Evolutionary conservation across 1,140 invertebrate species (phyloP).

Genomic region (Proales similis): DNA sequence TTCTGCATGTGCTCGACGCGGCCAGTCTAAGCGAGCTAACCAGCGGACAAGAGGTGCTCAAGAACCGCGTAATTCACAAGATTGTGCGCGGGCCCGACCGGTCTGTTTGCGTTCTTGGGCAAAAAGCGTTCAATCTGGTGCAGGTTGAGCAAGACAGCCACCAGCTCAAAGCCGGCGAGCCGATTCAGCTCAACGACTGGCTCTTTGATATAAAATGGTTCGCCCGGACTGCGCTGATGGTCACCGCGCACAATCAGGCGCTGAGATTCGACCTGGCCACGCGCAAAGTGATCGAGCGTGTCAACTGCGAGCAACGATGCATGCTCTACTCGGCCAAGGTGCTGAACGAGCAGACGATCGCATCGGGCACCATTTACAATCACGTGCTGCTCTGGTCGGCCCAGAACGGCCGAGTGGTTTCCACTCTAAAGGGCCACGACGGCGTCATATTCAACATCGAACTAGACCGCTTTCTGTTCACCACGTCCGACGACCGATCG

Average conservation of each 20-base stretch:
- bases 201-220: constrained; percentile 27
- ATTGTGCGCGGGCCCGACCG: not conserved
- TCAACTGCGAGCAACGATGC: constrained; percentile 25
- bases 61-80: constrained; percentile 31
- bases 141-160: not conserved
- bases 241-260: constrained; percentile 11
- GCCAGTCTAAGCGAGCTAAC: too few relatives aligned
- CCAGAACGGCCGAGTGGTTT: not conserved
- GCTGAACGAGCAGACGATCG: not conserved
- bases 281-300: not conserved
- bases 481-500: constrained; percentile 32
- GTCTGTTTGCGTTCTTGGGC: constrained; percentile 19
- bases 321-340: constrained; percentile 30
- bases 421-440: constrained; percentile 30
- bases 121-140: constrained; percentile 29
- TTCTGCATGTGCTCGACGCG: too few relatives aligned
- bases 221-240: too few relatives aligned
- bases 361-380: constrained; percentile 32
- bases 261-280: constrained; percentile 1
- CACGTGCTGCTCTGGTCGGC: constrained; percentile 26
- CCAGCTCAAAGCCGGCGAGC: not conserved
- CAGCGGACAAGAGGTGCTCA: too few relatives aligned
- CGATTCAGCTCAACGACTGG: constrained; percentile 23
- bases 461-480: not conserved
- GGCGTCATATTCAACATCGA: constrained; percentile 36